phyloP scores from a whole-genome alignment of 1,140 invertebrate species.

The Trinorchestia longiramus region DNA sequence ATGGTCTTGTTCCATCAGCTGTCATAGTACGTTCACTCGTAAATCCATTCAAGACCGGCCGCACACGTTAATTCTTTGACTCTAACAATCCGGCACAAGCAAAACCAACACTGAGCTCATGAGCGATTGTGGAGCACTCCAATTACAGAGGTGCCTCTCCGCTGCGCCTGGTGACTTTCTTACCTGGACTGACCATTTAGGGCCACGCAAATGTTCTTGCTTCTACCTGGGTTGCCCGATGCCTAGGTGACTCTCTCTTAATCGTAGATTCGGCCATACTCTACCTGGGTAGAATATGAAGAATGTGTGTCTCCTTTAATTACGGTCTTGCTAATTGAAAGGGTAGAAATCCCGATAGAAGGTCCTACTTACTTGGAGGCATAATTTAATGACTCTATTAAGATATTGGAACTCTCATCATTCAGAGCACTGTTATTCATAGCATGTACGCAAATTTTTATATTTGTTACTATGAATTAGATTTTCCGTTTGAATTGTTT shows the following conservation, averaged over 20 bases:
- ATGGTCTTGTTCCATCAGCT: not conserved
- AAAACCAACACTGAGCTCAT: constrained; percentile 29
- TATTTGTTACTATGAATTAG: not conserved
- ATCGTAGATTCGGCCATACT: not conserved
- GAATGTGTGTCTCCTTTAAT: not conserved
- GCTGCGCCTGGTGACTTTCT: not conserved
- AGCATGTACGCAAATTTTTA: not conserved
- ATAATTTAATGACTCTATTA: not conserved
- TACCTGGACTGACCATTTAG: not conserved
- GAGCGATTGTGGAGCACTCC: constrained; percentile 12
- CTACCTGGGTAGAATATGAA: not conserved
- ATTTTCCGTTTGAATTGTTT: not conserved
- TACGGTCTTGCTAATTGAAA: not conserved
- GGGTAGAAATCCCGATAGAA: not conserved
- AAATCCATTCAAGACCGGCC: not conserved
- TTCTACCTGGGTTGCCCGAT: not conserved
- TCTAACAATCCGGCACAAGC: not conserved
- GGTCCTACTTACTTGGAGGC: not conserved
- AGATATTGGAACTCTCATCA: not conserved
- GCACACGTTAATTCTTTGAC: not conserved
- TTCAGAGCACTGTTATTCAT: not conserved
- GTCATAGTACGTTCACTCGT: not conserved
- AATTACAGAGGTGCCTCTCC: not conserved
- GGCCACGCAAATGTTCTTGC: not conserved
- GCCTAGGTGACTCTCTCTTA: not conserved